Conservation (phyloP, 2,888 invertebrate species). For the Sympetrum striolatum region DNA sequence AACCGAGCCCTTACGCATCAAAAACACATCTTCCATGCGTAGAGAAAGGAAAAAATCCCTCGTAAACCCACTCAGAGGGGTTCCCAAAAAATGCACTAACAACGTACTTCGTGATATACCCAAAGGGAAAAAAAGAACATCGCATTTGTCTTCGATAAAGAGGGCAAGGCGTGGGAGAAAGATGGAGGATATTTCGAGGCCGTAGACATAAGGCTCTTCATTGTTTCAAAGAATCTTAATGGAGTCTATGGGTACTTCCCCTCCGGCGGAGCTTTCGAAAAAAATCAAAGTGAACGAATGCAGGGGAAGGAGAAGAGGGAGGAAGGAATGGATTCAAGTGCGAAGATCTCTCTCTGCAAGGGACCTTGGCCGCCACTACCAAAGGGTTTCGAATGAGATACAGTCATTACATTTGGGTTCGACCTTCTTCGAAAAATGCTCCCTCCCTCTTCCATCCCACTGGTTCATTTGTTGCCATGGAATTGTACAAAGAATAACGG, state of each 20-base stretch:
- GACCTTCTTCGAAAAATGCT: background rate
- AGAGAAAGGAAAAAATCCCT: background rate
- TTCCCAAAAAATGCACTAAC: background rate
- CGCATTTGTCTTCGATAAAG: background rate
- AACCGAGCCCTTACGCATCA: background rate
- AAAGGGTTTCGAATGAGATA: background rate
- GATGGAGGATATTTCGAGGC: constrained; percentile 13
- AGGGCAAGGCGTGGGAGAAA: background rate
- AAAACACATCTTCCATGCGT: background rate
- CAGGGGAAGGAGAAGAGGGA: background rate
- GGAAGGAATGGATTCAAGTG: background rate
- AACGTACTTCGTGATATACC: background rate
- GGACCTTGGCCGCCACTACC: background rate
- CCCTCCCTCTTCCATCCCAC: background rate
- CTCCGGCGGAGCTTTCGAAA: background rate
- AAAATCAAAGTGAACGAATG: background rate
- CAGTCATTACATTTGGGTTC: background rate
- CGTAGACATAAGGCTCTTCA: constrained; percentile 22
- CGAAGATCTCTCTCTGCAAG: background rate
- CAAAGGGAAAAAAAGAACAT: background rate
- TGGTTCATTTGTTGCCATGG: background rate
- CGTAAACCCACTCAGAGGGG: background rate
- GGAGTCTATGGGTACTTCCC: background rate
- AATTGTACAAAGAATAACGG: background rate
- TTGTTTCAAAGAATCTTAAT: constrained; percentile 16